These are phyloP conservation scores for Frieseomelitta varia DNA, from an alignment of 1,140 invertebrate species.

Conservation along the genomic window DNA sequence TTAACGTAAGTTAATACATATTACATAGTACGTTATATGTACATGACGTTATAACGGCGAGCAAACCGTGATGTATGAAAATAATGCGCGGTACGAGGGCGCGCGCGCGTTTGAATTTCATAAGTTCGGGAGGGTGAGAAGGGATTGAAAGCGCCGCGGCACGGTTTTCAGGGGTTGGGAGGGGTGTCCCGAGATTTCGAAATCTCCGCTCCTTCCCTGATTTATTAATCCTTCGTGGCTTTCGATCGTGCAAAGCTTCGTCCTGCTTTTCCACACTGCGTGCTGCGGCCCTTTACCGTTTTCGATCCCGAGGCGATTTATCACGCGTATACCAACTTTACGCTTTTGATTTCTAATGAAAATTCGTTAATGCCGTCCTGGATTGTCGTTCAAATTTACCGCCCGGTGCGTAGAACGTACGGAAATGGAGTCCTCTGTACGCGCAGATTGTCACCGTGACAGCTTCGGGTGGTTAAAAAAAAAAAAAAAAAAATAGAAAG, in stretches of 20 bases:
- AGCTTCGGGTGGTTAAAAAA: neutral
- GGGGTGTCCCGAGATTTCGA: constrained; percentile 28
- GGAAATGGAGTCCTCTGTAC: neutral
- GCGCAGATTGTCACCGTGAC: neutral
- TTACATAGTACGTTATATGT: constrained; percentile 48
- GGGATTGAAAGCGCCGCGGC: neutral
- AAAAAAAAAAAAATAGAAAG: too few species aligned
- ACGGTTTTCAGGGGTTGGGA: neutral
- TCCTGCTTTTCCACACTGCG: neutral
- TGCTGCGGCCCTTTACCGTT: too few species aligned
- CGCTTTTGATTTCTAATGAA: too few species aligned
- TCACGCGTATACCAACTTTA: neutral
- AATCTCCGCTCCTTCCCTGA: neutral
- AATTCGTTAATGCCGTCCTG: too few species aligned
- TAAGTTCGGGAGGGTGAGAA: neutral
- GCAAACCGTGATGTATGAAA: constrained; percentile 51
- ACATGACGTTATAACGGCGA: constrained; percentile 37
- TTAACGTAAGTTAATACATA: constrained; percentile 52
- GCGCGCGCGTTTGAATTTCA: constrained; percentile 41
- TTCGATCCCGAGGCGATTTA: neutral
- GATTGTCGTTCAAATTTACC: too few species aligned
- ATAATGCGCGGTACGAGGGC: constrained; percentile 30
- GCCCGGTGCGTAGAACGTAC: too few species aligned
- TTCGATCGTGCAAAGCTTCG: too few species aligned
- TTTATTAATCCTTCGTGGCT: constrained; percentile 30